phyloP scores from a whole-genome alignment of 1,140 invertebrate species.

The Drosophila biarmipes region DNA sequence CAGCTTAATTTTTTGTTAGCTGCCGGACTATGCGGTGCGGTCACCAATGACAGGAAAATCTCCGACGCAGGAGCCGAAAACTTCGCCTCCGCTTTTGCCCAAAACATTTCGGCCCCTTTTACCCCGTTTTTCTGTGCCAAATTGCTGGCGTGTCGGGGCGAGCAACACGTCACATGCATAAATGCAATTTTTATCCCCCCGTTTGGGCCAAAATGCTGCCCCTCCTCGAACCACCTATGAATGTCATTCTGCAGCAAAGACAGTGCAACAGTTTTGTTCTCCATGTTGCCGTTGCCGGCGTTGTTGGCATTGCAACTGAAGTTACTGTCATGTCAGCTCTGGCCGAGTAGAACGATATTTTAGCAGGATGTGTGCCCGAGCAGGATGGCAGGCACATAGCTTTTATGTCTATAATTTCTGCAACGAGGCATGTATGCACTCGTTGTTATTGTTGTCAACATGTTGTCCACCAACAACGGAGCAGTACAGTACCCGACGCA shows the following conservation, averaged over 20 bases:
- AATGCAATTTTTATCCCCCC: slow-evolving; percentile 62
- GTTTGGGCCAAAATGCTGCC: slow-evolving; percentile 5
- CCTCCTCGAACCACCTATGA: slow-evolving; percentile 27
- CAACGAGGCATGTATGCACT: slow-evolving; percentile 54
- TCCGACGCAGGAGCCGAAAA: slow-evolving; percentile 16
- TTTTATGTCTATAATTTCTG: slow-evolving; percentile 66
- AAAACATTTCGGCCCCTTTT: background rate
- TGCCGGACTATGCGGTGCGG: slow-evolving; percentile 4
- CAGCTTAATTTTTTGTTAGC: slow-evolving; percentile 19
- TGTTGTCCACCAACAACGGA: slow-evolving; percentile 67
- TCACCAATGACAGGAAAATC: slow-evolving; percentile 51
- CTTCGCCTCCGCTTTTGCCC: slow-evolving; percentile 12
- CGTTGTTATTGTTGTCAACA: slow-evolving; percentile 73
- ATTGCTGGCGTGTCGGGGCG: slow-evolving; percentile 55
- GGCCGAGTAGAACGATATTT: slow-evolving; percentile 65
- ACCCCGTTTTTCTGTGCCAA: slow-evolving; percentile 28
- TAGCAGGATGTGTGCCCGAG: slow-evolving; percentile 38
- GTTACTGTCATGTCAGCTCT: slow-evolving; percentile 73
- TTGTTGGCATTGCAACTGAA: slow-evolving; percentile 60
- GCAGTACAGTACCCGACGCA: slow-evolving; percentile 20
- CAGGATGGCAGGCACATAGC: slow-evolving; percentile 31
- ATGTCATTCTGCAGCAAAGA: slow-evolving; percentile 35
- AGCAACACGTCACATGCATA: slow-evolving; percentile 69
- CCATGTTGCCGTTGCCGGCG: slow-evolving; percentile 28
- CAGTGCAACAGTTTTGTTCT: slow-evolving; percentile 57